Percentiles rank a stretch among this genome's conserved stretches.
Conservation (phyloP, 2,113 vertebrate genomes). For the Lepisosteus osseus region DNA sequence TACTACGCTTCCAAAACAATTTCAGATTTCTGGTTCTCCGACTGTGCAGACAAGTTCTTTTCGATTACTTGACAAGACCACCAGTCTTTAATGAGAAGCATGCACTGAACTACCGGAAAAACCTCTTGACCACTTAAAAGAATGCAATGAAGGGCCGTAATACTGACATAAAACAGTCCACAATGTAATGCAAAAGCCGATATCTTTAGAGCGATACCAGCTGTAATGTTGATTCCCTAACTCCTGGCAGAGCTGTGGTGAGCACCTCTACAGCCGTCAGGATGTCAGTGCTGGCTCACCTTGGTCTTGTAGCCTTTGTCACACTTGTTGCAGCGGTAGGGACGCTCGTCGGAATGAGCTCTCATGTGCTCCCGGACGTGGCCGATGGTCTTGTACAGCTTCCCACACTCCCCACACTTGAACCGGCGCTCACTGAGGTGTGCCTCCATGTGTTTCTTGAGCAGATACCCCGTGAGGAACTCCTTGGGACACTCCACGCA, state of each 20-base stretch:
- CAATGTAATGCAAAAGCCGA: too few species aligned
- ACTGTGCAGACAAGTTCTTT: too few species aligned
- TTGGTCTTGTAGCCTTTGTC: slow-evolving; percentile 96
- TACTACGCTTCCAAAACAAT: too few species aligned
- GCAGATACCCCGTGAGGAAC: slow-evolving; percentile 89
- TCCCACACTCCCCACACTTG: slow-evolving; percentile 94
- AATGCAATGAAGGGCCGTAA: too few species aligned
- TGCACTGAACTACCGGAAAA: too few species aligned
- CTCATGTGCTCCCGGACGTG: slow-evolving; percentile 93
- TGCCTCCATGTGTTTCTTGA: slow-evolving; percentile 92
- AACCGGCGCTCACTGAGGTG: slow-evolving; percentile 87
- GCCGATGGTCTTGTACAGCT: slow-evolving; percentile 92
- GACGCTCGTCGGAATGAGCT: slow-evolving; percentile 89
- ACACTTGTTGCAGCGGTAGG: slow-evolving; percentile 82
- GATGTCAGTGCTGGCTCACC: slow-evolving; percentile 53
- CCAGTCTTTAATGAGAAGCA: too few species aligned
- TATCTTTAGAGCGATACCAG: not conserved
- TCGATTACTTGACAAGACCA: too few species aligned
- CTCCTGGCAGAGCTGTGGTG: too few species aligned
- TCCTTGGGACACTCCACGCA: slow-evolving; percentile 87
- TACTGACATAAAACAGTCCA: too few species aligned
- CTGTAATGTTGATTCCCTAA: too few species aligned
- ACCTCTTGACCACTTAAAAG: too few species aligned
- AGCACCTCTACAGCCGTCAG: not conserved
- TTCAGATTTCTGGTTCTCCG: too few species aligned